These are phyloP conservation scores for Ennomos fuscantarius DNA, from an alignment of 2,888 invertebrate genomes.

Conservation along the genomic window DNA sequence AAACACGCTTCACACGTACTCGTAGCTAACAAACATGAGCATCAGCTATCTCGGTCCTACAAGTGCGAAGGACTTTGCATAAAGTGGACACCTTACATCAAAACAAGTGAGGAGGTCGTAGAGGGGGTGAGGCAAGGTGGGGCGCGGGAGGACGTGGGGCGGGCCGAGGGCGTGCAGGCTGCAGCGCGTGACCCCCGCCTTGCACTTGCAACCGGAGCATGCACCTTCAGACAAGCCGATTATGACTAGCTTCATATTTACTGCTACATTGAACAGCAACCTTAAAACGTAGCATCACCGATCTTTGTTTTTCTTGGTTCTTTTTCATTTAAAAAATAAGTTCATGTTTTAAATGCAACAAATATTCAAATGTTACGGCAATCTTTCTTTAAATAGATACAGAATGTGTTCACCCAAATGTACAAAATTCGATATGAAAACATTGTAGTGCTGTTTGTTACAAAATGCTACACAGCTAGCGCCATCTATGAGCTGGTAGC, in stretches of 20 bases:
- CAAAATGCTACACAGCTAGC: slow-evolving; percentile 41
- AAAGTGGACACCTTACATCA: slow-evolving; percentile 81
- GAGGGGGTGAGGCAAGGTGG: slow-evolving; percentile 47
- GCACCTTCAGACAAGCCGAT: slow-evolving; percentile 20
- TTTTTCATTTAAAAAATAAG: too few relatives aligned
- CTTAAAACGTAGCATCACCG: background rate
- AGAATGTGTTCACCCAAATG: too few relatives aligned
- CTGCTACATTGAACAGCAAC: slow-evolving; percentile 27
- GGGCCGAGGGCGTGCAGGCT: slow-evolving; percentile 71
- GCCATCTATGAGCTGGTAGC: slow-evolving; percentile 78
- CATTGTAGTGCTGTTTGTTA: slow-evolving; percentile 3
- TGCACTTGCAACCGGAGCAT: slow-evolving; percentile 43
- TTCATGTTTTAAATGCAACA: too few relatives aligned
- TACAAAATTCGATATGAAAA: background rate
- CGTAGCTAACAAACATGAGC: slow-evolving; percentile 10
- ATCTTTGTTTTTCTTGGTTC: too few relatives aligned
- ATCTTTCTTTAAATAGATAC: too few relatives aligned
- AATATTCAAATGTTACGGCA: too few relatives aligned
- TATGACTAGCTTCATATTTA: slow-evolving; percentile 31
- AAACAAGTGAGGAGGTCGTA: slow-evolving; percentile 74
- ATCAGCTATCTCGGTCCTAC: slow-evolving; percentile 20
- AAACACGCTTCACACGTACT: background rate
- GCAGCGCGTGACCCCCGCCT: slow-evolving; percentile 67
- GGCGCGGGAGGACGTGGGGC: slow-evolving; percentile 61
- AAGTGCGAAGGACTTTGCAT: slow-evolving; percentile 68